phyloP scores from a whole-genome alignment of 1,140 invertebrate genomes.

The Brachionus angularis region DNA sequence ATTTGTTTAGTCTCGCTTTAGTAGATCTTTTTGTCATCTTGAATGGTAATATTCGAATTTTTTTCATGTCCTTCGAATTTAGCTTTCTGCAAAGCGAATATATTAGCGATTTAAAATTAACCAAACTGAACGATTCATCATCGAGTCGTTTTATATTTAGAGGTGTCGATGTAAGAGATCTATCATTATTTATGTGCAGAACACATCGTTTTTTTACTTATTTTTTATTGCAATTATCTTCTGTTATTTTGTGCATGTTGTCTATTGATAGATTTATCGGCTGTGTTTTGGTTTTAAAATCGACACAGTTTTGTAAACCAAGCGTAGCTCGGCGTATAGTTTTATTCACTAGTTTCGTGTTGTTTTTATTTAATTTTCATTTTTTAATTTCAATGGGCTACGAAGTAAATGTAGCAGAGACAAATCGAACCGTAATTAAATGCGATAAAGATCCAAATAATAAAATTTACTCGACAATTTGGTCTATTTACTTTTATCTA shows the following conservation, averaged over 20 bases:
- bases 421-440: neutral
- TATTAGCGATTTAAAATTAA: too few relatives aligned
- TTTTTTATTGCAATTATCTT: slow-evolving; percentile 33
- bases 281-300: slow-evolving; percentile 36
- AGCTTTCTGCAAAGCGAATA: too few relatives aligned
- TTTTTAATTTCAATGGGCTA: slow-evolving; percentile 29
- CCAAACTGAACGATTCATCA: neutral
- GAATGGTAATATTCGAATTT: slow-evolving; percentile 20
- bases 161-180: slow-evolving; percentile 29
- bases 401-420: neutral
- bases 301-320: slow-evolving; percentile 10
- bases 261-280: slow-evolving; percentile 39
- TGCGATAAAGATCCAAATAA: neutral
- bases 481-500: slow-evolving; percentile 33
- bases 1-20: slow-evolving; percentile 19
- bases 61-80: slow-evolving; percentile 25
- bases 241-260: slow-evolving; percentile 11
- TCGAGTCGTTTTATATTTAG: slow-evolving; percentile 11
- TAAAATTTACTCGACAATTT: neutral
- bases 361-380: slow-evolving; percentile 18
- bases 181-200: neutral
- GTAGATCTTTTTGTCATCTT: slow-evolving; percentile 16
- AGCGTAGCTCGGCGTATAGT: slow-evolving; percentile 31
- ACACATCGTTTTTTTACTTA: slow-evolving; percentile 33
- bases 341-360: neutral